Evolutionary conservation across 2,797 vertebrate species (phyloP), one percentile per base, ranked within the genome.

Genomic region (Menidia menidia): DNA sequence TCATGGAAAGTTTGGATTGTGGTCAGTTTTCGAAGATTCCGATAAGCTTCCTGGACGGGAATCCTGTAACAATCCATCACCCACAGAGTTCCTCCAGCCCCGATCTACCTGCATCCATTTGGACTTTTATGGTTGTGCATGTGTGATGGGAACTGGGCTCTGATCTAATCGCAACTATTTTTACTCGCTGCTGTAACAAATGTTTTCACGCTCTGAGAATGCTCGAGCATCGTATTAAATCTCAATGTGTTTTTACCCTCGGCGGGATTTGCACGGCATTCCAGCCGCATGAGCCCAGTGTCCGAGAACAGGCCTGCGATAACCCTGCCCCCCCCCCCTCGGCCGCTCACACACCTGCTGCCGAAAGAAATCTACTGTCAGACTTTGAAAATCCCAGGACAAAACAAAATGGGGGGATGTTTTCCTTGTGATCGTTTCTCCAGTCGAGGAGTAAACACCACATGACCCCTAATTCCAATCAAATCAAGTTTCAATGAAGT

Each of bases 201-300:
- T 51, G 73, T 82, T 82, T 69, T 68, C 64, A 51, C 43, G 39
- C 61, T 56, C 42, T 71, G 11, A 57, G 53, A 64, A 60, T 32
- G 52, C 62, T 39, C 67, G 18, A 47, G 75, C 55, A 70, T 62
- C 44, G 33, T 51, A 57, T 35, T 42, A 48, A 74, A 73, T 58
- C 56, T 31, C 59, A 58, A n/a, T 45, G 6, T 39, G 10, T 39
- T 51, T 71, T 67, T 53, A 61, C 48, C 47, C 70, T 75, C 33
- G n/a, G 13, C 61, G 60, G 35, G 71, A 63, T 78, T 54, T 57
- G 64, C 53, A 25, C 25, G 60, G 50, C 84, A 84, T 89, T 68
- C 77, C 86, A 82, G 52, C 60, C 60, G 59, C 32, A 66, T 88
- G 86, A 89, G 85, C 79, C 81, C 77, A 89, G 71, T 41, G 18